Evolutionary conservation across 2,113 vertebrate species (phyloP).

Genomic region (Prunella himalayana): DNA sequence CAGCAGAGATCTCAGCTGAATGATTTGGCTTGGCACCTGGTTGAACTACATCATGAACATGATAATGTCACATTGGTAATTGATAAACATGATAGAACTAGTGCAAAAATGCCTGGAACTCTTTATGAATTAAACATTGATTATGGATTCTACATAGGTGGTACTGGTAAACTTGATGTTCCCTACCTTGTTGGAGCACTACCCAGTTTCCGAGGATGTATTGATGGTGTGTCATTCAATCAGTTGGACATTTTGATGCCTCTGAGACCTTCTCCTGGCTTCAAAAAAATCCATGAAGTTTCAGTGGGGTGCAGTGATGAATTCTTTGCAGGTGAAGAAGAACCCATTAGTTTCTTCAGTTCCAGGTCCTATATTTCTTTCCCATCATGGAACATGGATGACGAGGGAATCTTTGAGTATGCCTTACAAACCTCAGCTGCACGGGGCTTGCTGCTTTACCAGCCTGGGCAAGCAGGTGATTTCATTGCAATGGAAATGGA

Average conservation of each 20-base stretch:
- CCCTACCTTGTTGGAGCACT: constrained; percentile 68
- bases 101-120: constrained; percentile 58
- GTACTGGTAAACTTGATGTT: constrained; percentile 72
- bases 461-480: constrained; percentile 74
- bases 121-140: constrained; percentile 69
- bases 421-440: constrained; percentile 76
- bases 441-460: constrained; percentile 84
- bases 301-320: constrained; percentile 87
- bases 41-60: constrained; percentile 72
- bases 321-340: constrained; percentile 84
- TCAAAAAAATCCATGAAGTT: constrained; percentile 84
- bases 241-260: constrained; percentile 79
- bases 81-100: constrained; percentile 77
- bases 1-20: constrained; percentile 77
- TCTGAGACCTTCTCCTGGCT: constrained; percentile 81
- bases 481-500: constrained; percentile 87
- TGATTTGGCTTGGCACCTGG: constrained; percentile 84
- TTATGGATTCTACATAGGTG: constrained; percentile 81
- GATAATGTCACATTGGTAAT: constrained; percentile 72
- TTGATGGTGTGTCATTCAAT: constrained; percentile 84
- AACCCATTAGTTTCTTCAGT: constrained; percentile 90
- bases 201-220: constrained; percentile 80
- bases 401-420: constrained; percentile 73
- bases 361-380: constrained; percentile 85
- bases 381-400: constrained; percentile 69